Conservation (phyloP, 53 echinoderm and acorn worm species). For the Arbacia lixula region DNA sequence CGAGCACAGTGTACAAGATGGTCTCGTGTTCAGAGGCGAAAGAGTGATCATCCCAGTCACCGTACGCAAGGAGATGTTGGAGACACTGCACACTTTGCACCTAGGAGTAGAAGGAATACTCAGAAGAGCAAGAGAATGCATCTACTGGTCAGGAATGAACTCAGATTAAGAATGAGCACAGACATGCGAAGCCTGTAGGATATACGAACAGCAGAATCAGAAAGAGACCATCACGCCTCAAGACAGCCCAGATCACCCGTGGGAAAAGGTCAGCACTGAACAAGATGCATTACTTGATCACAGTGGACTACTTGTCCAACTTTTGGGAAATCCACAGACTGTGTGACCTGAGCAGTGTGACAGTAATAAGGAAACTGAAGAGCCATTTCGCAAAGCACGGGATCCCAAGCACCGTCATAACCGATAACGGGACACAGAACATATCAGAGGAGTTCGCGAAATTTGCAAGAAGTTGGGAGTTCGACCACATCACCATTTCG, state of each 20-base stretch:
- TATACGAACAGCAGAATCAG: slow-evolving; percentile 42
- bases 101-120: slow-evolving; percentile 40
- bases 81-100: slow-evolving; percentile 35
- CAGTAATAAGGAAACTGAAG: slow-evolving; percentile 5
- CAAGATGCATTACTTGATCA: slow-evolving; percentile 27
- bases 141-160: slow-evolving; percentile 61
- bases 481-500: slow-evolving; percentile 47
- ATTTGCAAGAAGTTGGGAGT: slow-evolving; percentile 47
- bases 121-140: slow-evolving; percentile 42
- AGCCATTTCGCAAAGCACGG: slow-evolving; percentile 29
- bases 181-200: slow-evolving; percentile 46
- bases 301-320: slow-evolving; percentile 48
- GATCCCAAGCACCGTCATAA: slow-evolving; percentile 41
- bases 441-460: slow-evolving; percentile 37
- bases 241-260: slow-evolving; percentile 16
- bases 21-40: slow-evolving; percentile 56
- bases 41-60: slow-evolving; percentile 6
- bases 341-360: not conserved
- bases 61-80: slow-evolving; percentile 30
- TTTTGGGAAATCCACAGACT: slow-evolving; percentile 32
- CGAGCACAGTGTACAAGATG: slow-evolving; percentile 46
- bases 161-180: slow-evolving; percentile 5
- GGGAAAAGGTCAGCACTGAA: slow-evolving; percentile 32
- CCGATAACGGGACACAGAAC: slow-evolving; percentile 47
- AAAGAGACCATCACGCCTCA: slow-evolving; percentile 29